phyloP scores from a whole-genome alignment of 1,140 invertebrate genomes.

The Cotesia chilonis region DNA sequence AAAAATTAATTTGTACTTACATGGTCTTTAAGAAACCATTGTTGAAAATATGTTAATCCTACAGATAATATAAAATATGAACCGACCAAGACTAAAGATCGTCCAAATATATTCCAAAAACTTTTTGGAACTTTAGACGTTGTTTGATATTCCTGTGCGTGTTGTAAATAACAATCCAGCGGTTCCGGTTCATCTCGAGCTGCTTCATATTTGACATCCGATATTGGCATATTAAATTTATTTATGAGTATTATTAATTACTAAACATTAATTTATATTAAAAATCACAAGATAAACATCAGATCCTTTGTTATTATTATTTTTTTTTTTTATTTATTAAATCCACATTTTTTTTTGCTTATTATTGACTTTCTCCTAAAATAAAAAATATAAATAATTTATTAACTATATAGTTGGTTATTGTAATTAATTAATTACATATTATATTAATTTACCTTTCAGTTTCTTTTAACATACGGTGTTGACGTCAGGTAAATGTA shows the following conservation, averaged over 20 bases:
- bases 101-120: constrained; percentile 55
- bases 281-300: not conserved
- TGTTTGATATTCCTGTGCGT: constrained; percentile 52
- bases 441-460: too few species aligned
- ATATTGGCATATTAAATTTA: constrained; percentile 52
- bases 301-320: too few species aligned
- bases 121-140: constrained; percentile 47
- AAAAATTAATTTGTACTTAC: constrained; percentile 66
- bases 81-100: constrained; percentile 71
- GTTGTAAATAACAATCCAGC: constrained; percentile 57
- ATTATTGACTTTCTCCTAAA: too few species aligned
- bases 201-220: constrained; percentile 62
- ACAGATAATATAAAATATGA: constrained; percentile 92
- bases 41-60: constrained; percentile 95
- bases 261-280: not conserved
- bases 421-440: too few species aligned
- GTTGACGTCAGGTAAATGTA: not conserved
- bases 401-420: too few species aligned
- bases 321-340: too few species aligned
- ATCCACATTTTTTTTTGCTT: too few species aligned
- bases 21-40: constrained; percentile 81
- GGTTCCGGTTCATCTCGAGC: constrained; percentile 56
- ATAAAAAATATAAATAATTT: too few species aligned
- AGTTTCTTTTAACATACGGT: too few species aligned
- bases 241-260: not conserved